Evolutionary conservation across 2,797 vertebrate genomes (phyloP).

Genomic region (Syndactyla subalaris): DNA sequence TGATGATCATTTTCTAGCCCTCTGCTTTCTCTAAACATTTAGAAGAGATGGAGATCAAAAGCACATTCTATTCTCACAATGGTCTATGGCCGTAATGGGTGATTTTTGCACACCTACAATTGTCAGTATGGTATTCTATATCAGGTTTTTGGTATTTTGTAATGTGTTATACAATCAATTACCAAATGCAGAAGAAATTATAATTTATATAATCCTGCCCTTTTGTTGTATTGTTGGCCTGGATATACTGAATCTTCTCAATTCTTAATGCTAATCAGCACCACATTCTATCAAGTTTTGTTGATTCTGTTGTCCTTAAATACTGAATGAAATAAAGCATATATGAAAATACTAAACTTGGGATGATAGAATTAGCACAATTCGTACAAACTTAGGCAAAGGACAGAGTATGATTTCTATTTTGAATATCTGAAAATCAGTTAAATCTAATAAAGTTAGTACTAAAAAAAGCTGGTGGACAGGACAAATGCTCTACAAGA

Average conservation of each 20-base stretch:
- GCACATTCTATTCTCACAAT: background rate
- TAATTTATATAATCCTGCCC: background rate
- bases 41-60: background rate
- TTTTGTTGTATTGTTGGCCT: background rate
- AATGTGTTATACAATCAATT: background rate
- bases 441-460: background rate
- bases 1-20: background rate
- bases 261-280: background rate
- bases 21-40: background rate
- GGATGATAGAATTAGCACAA: background rate
- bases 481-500: background rate
- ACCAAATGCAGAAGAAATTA: background rate
- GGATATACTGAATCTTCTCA: background rate
- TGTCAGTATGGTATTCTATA: background rate
- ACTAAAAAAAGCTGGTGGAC: background rate
- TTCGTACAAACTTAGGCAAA: background rate
- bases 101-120: background rate
- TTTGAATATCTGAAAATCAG: background rate
- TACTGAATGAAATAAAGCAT: background rate
- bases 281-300: background rate
- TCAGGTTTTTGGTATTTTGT: background rate
- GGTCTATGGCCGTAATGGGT: background rate
- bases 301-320: background rate
- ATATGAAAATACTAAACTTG: background rate
- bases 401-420: background rate